These are phyloP conservation scores for Incurvaria masculella DNA, from an alignment of 2,888 invertebrate genomes.

Conservation along the genomic window DNA sequence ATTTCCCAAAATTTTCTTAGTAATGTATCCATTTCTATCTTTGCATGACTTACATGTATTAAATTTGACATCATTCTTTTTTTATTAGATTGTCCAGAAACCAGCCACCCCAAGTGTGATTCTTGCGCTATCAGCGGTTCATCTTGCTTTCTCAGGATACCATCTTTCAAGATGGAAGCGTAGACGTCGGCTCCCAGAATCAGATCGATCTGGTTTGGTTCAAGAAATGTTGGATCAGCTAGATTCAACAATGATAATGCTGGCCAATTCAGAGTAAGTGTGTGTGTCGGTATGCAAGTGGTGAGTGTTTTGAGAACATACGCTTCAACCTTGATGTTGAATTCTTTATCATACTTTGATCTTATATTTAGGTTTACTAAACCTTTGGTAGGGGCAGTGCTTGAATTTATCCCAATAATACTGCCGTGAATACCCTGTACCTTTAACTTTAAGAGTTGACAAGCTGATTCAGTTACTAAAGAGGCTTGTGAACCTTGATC, in stretches of 20 bases:
- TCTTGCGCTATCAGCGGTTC: not conserved
- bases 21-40: not conserved
- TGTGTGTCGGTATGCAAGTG: not conserved
- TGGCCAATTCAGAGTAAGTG: not conserved
- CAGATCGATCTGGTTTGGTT: not conserved
- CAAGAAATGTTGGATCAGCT: not conserved
- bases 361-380: slow-evolving; percentile 9
- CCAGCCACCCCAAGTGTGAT: not conserved
- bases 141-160: not conserved
- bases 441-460: slow-evolving; percentile 14
- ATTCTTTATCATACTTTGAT: not conserved
- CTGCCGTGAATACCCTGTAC: slow-evolving; percentile 13
- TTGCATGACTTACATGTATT: not conserved
- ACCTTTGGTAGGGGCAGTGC: slow-evolving; percentile 11
- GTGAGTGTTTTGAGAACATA: slow-evolving; percentile 14
- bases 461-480: slow-evolving; percentile 16
- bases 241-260: not conserved
- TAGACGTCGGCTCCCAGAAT: not conserved
- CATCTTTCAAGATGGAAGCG: not conserved
- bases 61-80: no score
- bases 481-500: slow-evolving; percentile 20
- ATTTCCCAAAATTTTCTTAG: not conserved
- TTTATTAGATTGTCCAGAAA: not conserved
- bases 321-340: slow-evolving; percentile 9
- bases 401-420: slow-evolving; percentile 17